Conservation (phyloP, 2,113 vertebrate species). For the Electrona antarctica region DNA sequence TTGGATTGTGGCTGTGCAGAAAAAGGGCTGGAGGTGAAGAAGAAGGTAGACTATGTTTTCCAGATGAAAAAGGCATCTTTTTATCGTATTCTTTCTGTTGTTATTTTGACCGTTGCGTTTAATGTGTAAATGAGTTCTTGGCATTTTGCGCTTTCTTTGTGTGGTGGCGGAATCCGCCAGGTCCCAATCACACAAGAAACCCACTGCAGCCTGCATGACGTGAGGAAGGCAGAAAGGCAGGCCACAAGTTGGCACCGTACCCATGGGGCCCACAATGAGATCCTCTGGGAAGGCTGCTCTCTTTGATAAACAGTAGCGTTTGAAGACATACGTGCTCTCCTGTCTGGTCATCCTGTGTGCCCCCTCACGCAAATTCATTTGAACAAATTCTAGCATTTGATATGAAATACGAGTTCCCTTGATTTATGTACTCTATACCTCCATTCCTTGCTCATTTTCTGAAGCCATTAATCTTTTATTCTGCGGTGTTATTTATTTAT, state of each 20-base stretch:
- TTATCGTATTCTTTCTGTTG: not conserved
- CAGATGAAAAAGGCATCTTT: conserved; percentile 24
- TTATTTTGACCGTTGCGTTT: conserved; percentile 24
- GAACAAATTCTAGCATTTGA: conserved; percentile 7
- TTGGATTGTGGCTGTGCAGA: conserved; percentile 12
- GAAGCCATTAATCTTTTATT: conserved; percentile 16
- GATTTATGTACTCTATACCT: conserved; percentile 19
- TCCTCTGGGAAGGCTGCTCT: conserved; percentile 18
- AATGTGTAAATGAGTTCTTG: conserved; percentile 52
- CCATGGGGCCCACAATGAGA: not conserved
- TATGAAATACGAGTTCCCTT: conserved; percentile 19
- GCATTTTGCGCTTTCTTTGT: conserved; percentile 24
- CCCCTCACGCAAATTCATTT: conserved; percentile 16
- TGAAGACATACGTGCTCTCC: conserved; percentile 34
- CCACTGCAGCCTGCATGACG: not conserved
- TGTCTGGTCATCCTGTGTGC: conserved; percentile 20
- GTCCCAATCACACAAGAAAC: conserved; percentile 25
- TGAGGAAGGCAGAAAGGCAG: conserved; percentile 13
- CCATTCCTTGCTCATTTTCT: conserved; percentile 26
- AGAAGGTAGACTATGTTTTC: conserved; percentile 30
- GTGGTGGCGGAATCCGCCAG: conserved; percentile 1
- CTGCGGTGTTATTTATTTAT: conserved; percentile 23
- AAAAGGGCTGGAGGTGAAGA: not conserved
- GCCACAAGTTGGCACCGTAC: conserved; percentile 25
- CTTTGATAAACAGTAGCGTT: conserved; percentile 57